Evolutionary conservation across 1,140 invertebrate genomes (phyloP).

Genomic region (Neocloeon triangulifer): DNA sequence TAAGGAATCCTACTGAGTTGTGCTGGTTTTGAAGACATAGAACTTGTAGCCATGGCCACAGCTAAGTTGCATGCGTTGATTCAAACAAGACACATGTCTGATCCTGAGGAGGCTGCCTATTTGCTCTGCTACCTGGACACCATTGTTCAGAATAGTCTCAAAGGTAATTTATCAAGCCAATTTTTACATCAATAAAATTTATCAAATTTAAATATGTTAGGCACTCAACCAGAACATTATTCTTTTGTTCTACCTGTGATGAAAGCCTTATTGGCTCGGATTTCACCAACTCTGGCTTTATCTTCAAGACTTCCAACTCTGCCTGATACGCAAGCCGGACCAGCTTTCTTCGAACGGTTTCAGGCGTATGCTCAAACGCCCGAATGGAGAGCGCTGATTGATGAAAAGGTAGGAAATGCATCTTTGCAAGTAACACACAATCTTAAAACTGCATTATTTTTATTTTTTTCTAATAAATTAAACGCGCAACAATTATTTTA

Average conservation of each 20-base stretch:
- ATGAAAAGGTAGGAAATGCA: too few relatives aligned
- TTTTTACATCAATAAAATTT: background rate
- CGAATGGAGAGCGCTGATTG: too few relatives aligned
- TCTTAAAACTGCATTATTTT: too few relatives aligned
- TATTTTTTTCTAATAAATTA: too few relatives aligned
- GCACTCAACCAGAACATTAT: conserved; percentile 28
- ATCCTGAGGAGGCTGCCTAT: conserved; percentile 27
- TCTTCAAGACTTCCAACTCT: conserved; percentile 25
- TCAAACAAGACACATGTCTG: conserved; percentile 26
- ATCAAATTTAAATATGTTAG: conserved; percentile 11
- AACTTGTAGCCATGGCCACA: conserved; percentile 31
- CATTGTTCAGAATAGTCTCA: conserved; percentile 18
- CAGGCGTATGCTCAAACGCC: conserved; percentile 27
- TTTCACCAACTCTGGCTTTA: conserved; percentile 22
- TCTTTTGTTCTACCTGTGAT: conserved; percentile 37
- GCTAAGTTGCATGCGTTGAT: conserved; percentile 32
- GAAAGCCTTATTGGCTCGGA: conserved; percentile 35
- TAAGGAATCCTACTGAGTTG: conserved; percentile 26
- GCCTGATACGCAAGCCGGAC: conserved; percentile 24
- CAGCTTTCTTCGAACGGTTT: conserved; percentile 36
- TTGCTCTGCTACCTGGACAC: conserved; percentile 20
- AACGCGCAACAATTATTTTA: too few relatives aligned
- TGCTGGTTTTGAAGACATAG: conserved; percentile 24
- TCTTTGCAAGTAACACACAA: too few relatives aligned
- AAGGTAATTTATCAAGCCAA: conserved; percentile 12